A percentile compares a stretch with the other conserved stretches of the same genome.
phyloP scores from a whole-genome alignment of 2,888 invertebrate genomes.

The Tetanocera ferruginea region DNA sequence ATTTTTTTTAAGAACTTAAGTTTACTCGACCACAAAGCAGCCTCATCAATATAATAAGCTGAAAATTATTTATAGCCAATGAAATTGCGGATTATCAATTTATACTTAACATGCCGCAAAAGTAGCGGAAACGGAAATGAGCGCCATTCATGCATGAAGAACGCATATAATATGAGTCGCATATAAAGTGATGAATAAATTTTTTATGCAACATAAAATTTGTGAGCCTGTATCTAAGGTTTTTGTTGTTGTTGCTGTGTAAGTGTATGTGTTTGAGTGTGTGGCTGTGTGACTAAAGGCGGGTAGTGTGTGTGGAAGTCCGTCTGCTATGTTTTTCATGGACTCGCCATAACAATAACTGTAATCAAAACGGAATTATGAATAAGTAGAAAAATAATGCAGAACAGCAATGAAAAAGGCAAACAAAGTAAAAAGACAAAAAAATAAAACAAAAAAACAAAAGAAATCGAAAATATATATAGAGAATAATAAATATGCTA shows the following conservation, averaged over 20 bases:
- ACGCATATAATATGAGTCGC: no score
- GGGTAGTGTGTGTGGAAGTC: background rate
- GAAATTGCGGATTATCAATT: background rate
- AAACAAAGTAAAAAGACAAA: background rate
- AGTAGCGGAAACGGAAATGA: conserved; percentile 19
- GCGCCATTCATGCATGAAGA: background rate
- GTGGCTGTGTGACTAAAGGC: background rate
- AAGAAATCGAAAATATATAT: no score
- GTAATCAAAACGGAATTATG: conserved; percentile 14
- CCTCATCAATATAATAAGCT: background rate
- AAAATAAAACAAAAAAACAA: background rate
- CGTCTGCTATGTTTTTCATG: background rate
- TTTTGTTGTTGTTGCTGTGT: no score
- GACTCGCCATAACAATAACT: background rate
- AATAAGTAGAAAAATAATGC: conserved; percentile 6
- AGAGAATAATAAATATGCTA: no score
- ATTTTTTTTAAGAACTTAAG: background rate
- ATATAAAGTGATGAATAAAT: no score
- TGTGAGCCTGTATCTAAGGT: background rate
- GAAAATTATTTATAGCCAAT: conserved; percentile 1
- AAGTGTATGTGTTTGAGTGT: background rate
- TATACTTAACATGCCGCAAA: conserved; percentile 5
- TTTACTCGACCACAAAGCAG: background rate
- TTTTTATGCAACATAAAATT: background rate
- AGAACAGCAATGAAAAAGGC: background rate